Conservation (phyloP, 2,888 invertebrate genomes). For the Opisthograptis luteolata region DNA sequence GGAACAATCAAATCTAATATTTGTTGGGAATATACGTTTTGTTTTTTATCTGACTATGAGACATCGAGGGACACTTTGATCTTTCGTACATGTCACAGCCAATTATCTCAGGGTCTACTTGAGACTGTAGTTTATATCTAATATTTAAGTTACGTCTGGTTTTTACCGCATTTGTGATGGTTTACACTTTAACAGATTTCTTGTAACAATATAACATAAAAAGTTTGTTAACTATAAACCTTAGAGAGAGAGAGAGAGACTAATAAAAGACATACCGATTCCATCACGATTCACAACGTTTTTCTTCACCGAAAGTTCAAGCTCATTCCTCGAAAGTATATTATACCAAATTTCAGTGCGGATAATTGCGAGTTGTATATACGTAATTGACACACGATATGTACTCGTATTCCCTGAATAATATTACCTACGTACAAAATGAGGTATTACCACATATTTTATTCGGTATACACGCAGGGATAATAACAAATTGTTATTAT, state of each 20-base stretch:
- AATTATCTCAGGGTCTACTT: slow-evolving; percentile 8
- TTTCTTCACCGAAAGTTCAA: too few relatives aligned
- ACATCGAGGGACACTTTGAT: neutral
- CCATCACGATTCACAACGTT: too few relatives aligned
- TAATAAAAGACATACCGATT: too few relatives aligned
- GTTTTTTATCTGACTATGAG: slow-evolving; percentile 8
- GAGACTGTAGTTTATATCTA: neutral
- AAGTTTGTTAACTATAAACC: too few relatives aligned
- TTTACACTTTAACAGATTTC: too few relatives aligned
- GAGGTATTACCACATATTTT: neutral
- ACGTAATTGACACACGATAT: too few relatives aligned
- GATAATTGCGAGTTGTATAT: too few relatives aligned
- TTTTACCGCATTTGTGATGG: neutral
- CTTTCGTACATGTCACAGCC: slow-evolving; percentile 3
- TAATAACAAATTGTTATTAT: neutral
- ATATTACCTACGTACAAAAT: neutral
- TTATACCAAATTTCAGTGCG: too few relatives aligned
- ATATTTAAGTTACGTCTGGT: neutral
- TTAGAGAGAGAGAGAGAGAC: too few relatives aligned
- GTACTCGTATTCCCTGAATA: neutral
- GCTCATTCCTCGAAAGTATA: too few relatives aligned
- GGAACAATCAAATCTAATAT: slow-evolving; percentile 10
- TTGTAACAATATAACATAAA: too few relatives aligned
- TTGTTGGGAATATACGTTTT: slow-evolving; percentile 6
- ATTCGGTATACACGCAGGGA: neutral